phyloP scores from a whole-genome alignment of 92 coral and sea anemone species.

The Anthopleura xanthogrammica region DNA sequence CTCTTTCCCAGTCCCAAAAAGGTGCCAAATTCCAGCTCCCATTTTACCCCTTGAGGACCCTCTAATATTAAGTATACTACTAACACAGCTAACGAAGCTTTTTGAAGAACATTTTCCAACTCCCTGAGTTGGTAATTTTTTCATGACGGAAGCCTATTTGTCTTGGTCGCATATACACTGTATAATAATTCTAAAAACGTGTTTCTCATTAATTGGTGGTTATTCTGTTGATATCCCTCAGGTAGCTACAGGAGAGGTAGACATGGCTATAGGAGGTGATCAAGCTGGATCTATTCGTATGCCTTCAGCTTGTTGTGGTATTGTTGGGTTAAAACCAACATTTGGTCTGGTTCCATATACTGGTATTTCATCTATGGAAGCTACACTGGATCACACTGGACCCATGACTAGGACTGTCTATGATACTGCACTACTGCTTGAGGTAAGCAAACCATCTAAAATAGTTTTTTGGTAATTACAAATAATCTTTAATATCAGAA shows the following conservation, averaged over 20 bases:
- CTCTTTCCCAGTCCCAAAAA: no score
- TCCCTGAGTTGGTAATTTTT: no score
- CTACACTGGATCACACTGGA: conserved; percentile 41
- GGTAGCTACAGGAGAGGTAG: conserved; percentile 79
- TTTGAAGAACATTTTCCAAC: no score
- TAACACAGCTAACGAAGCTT: no score
- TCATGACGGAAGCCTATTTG: no score
- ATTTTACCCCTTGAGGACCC: not conserved
- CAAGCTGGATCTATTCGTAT: conserved; percentile 89
- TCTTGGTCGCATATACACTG: no score
- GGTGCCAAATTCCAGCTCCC: no score
- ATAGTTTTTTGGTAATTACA: no score
- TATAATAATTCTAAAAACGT: no score
- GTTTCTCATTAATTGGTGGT: no score
- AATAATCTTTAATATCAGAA: no score
- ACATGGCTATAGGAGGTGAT: conserved; percentile 88
- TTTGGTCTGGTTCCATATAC: conserved; percentile 72
- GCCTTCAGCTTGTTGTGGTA: conserved; percentile 72
- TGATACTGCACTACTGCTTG: conserved; percentile 33
- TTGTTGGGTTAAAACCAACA: conserved; percentile 88
- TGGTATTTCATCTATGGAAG: conserved; percentile 26
- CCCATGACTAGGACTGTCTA: conserved; percentile 35
- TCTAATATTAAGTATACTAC: no score
- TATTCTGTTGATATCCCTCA: not conserved
- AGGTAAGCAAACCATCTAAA: conserved; percentile 5